These are phyloP conservation scores for Odocoileus virginianus DNA, from an alignment of 2,113 vertebrate genomes.

Conservation along the genomic window DNA sequence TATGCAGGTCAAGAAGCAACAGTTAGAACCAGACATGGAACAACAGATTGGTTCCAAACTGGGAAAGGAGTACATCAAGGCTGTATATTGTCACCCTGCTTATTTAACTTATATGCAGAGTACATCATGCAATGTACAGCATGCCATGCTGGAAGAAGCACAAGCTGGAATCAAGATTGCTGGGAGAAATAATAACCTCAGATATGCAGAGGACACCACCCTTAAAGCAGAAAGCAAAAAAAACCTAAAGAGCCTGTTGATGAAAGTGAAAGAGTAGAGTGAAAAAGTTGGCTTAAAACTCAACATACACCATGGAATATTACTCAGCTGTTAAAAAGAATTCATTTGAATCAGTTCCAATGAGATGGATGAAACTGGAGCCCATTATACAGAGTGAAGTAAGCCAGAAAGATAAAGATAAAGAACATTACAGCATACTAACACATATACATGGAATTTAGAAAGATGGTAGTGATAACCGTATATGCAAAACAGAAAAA, in stretches of 20 bases:
- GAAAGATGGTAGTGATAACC: too few relatives aligned
- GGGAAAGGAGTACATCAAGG: background rate
- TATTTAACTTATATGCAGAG: background rate
- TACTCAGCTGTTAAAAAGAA: too few relatives aligned
- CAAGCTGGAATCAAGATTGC: background rate
- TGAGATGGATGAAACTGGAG: too few relatives aligned
- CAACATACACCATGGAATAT: background rate
- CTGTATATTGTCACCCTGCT: background rate
- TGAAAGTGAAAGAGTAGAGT: background rate
- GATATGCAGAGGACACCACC: background rate
- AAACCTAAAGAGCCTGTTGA: background rate
- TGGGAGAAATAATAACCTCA: background rate
- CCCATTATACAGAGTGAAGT: too few relatives aligned
- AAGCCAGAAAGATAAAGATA: too few relatives aligned
- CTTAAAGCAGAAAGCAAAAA: background rate
- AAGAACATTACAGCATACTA: too few relatives aligned
- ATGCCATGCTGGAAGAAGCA: background rate
- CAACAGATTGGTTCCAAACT: background rate
- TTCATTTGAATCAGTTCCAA: too few relatives aligned
- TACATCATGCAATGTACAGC: background rate
- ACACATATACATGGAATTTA: too few relatives aligned
- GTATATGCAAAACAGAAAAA: too few relatives aligned
- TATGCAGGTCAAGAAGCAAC: background rate
- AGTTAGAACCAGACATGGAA: background rate
- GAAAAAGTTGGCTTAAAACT: background rate